Evolutionary conservation across 2,888 invertebrate species (phyloP).

Genomic region (Hydropsyche betteni): DNA sequence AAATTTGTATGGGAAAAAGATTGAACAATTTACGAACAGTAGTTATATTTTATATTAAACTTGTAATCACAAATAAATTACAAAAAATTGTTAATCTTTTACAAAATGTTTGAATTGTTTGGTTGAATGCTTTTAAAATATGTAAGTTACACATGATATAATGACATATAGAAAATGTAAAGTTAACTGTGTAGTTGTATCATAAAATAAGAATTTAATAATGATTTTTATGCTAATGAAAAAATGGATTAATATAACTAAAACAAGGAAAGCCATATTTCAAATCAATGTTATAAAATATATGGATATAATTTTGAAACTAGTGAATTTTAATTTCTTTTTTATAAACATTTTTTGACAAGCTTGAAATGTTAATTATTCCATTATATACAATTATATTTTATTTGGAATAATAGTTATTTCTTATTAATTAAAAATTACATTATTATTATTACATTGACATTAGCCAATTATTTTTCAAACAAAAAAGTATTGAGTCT

Average conservation of each 20-base stretch:
- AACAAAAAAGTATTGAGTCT: slow-evolving; percentile 22
- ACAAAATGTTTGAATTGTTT: slow-evolving; percentile 6
- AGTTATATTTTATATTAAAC: not conserved
- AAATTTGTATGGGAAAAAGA: not conserved
- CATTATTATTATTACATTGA: slow-evolving; percentile 28
- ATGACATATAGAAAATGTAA: too few species aligned
- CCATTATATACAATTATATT: slow-evolving; percentile 31
- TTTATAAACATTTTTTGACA: not conserved
- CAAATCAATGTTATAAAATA: slow-evolving; percentile 45
- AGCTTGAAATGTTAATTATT: slow-evolving; percentile 38
- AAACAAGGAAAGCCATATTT: slow-evolving; percentile 52
- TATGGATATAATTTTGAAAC: too few species aligned
- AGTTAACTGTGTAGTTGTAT: too few species aligned
- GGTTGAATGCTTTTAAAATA: not conserved
- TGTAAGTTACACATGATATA: not conserved
- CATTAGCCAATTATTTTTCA: slow-evolving; percentile 37
- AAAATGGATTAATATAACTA: not conserved
- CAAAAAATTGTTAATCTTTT: not conserved
- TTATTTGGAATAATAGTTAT: slow-evolving; percentile 21
- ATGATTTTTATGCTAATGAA: not conserved
- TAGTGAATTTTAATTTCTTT: too few species aligned
- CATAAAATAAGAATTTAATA: too few species aligned
- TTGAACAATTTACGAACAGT: not conserved
- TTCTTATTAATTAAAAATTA: slow-evolving; percentile 18
- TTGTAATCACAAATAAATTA: not conserved